Percentiles rank a stretch among this genome's conserved stretches.
Conservation (phyloP, 1,140 invertebrate genomes). For the Wiebesia pumilae region DNA sequence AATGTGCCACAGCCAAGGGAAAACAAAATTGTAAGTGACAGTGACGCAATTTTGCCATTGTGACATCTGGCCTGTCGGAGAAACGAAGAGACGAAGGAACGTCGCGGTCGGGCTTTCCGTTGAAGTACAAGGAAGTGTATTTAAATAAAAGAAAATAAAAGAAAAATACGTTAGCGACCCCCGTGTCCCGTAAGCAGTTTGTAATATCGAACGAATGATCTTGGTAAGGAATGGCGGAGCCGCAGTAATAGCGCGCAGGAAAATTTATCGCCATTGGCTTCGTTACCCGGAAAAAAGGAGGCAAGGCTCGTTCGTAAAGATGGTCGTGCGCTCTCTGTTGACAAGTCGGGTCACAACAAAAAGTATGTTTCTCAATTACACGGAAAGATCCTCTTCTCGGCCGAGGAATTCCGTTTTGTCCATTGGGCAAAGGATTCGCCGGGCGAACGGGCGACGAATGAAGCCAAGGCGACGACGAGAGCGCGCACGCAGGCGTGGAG, state of each 20-base stretch:
- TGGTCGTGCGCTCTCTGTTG: conserved; percentile 7
- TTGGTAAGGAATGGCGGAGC: neutral
- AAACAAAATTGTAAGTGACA: neutral
- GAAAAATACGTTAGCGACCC: conserved; percentile 11
- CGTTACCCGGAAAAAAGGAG: neutral
- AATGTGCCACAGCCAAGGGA: neutral
- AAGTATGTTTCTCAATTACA: conserved; percentile 38
- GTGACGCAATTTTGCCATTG: neutral
- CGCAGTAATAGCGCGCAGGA: neutral
- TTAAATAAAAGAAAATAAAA: neutral
- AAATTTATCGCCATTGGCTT: neutral
- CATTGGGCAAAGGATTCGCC: conserved; percentile 3
- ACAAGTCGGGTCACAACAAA: conserved; percentile 43
- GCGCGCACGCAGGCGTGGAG: neutral
- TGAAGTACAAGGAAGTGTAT: neutral
- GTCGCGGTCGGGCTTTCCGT: neutral
- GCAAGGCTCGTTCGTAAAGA: neutral
- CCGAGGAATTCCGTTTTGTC: conserved; percentile 7
- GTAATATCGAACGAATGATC: conserved; percentile 39
- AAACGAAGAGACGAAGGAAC: no score
- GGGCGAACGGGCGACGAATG: neutral
- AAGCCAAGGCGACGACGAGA: neutral
- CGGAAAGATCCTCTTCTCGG: conserved; percentile 26
- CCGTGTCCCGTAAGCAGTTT: neutral
- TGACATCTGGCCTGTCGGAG: neutral